Base-by-base conservation (phyloP, 2,888 invertebrate species). In the Lutraria lutraria region DNA sequence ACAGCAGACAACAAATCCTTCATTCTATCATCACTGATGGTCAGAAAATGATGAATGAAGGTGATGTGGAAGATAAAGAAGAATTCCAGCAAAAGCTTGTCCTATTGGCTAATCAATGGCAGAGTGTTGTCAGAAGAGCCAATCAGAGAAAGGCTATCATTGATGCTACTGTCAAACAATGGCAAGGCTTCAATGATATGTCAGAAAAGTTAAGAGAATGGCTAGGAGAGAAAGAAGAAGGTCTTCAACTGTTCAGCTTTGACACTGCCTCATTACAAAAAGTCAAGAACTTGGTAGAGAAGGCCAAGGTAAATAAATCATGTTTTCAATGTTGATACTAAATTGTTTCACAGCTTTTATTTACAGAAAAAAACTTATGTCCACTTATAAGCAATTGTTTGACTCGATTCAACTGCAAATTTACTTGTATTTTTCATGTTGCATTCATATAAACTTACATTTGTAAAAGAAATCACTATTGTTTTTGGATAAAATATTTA, bases 1-100 rank as follows among this genome's bases (percentile, higher is more conserved):
- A 94, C 93, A 95, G 95, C 87, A 93, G 95, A 54, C 96, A 96
- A 90, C 96, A 96, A 87, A 94, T 96, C 13, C 94, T 96, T 15
- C 95, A 96, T 85, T 94, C 96, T 81, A 96, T 96, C 86, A 94
- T 96, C 87, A 95, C 91, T 87, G 96, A 96, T 91, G 96, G 96
- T 10, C 94, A 95, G 85, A 94, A 94, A 88, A 95, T 96, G 95
- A 89, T 96, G 93, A 91, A 92, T 79, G 92, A 93, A 31, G 95
- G 95, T 12, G 95, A 95, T 85, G 93, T 95, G 21, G 94, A 95
- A 60, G 94, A 96, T 88, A 93, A 90, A 25, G 93, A 93, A n/a
- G 95, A 95, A 72, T 96, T 96, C 88, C 94, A 95, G 90, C 94
- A 94, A 81, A 96, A 96, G 87, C 95, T 96, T 31, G 88, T 91